These are phyloP conservation scores for Callyntrura guangdongensis DNA, from an alignment of 2,888 invertebrate species.

Conservation along the genomic window DNA sequence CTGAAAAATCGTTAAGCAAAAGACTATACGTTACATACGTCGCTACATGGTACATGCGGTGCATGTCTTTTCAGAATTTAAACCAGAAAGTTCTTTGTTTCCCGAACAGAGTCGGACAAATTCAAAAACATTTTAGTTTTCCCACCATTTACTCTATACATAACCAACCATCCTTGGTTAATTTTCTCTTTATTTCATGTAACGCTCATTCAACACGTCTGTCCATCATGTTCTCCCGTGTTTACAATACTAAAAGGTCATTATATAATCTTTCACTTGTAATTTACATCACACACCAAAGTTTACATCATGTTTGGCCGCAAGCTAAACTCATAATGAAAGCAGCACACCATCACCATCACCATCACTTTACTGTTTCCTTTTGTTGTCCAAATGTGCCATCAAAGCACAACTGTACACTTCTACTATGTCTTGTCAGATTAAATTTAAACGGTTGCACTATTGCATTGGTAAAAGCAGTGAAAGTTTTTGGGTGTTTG, in stretches of 20 bases:
- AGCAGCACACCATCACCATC: slow-evolving; percentile 7
- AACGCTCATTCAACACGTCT: neutral
- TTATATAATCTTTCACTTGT: slow-evolving; percentile 13
- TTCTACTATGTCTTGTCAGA: too few species aligned
- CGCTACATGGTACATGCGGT: too few species aligned
- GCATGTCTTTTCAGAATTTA: too few species aligned
- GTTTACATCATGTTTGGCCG: slow-evolving; percentile 6
- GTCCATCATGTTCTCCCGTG: neutral
- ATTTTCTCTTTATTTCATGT: neutral
- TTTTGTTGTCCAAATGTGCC: neutral
- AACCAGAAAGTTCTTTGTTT: too few species aligned
- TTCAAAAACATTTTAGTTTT: neutral
- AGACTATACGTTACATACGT: too few species aligned
- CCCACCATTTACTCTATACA: neutral
- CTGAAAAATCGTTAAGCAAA: too few species aligned
- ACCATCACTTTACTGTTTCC: neutral
- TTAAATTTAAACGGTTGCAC: too few species aligned
- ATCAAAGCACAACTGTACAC: too few species aligned
- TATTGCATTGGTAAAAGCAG: too few species aligned
- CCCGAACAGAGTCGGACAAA: neutral
- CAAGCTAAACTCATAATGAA: slow-evolving; percentile 27
- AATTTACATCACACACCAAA: slow-evolving; percentile 13
- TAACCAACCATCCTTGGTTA: too few species aligned
- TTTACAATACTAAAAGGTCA: neutral
- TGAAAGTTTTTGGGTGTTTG: too few species aligned